These are phyloP conservation scores for Pangasius macronema DNA, from an alignment of 2,797 vertebrate species.

Conservation along the genomic window DNA sequence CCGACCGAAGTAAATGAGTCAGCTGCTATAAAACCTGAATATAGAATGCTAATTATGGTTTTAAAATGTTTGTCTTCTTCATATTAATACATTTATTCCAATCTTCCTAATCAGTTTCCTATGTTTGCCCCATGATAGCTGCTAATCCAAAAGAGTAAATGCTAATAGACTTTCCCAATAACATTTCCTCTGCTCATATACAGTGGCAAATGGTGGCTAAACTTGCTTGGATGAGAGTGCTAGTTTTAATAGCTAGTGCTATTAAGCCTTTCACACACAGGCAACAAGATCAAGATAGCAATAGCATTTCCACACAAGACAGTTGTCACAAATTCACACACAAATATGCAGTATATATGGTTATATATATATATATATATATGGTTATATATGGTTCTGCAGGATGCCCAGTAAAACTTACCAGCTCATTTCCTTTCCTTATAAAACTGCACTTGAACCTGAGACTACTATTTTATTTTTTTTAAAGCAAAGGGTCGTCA, in stretches of 20 bases:
- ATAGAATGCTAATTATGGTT: background rate
- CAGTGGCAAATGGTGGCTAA: too few relatives aligned
- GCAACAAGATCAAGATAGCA: background rate
- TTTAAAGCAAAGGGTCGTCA: too few relatives aligned
- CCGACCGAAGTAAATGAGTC: conserved; percentile 62
- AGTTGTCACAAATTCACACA: too few relatives aligned
- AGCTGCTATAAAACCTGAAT: conserved; percentile 50
- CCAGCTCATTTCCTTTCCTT: too few relatives aligned
- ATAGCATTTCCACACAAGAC: too few relatives aligned
- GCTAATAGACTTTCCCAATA: background rate
- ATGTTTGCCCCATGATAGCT: background rate
- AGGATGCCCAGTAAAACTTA: too few relatives aligned
- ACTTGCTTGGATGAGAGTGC: background rate
- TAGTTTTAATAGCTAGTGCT: background rate
- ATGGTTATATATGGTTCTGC: too few relatives aligned
- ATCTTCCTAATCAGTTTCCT: background rate
- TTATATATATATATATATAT: too few relatives aligned
- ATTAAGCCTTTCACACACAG: background rate
- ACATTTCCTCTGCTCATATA: background rate
- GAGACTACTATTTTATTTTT: too few relatives aligned
- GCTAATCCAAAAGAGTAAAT: background rate
- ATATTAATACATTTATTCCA: background rate
- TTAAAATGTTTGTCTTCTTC: background rate
- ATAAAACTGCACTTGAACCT: too few relatives aligned
- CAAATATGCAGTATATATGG: too few relatives aligned